Evolutionary conservation across 37 sponge, comb jelly and placozoan species (phyloP), one percentile per base, ranked within the genome.

Genomic region (Chondrilla cf. caribensis): DNA sequence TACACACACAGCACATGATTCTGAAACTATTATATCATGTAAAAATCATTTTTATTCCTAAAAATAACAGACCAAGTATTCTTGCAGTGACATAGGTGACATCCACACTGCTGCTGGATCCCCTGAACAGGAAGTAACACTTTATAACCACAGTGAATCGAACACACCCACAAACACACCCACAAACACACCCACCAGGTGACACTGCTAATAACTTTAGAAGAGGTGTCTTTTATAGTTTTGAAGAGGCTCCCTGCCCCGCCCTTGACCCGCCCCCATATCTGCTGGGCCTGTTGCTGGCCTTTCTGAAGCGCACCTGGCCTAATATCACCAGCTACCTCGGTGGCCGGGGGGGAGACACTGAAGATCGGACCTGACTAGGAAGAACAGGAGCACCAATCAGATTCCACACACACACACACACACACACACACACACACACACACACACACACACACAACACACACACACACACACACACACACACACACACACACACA

Each of bases 191-290:
- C 87, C 58, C 26, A 89, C 90, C 79, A 54, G 15, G 75, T 57
- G 60, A 89, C 90, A 31, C 67, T 78, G 21, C 55, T 25, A 5
- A 90, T 70, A 38, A 87, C 86, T 62, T 87, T 93, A 77, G 85
- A 44, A 40, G 95, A 92, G 1, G 88, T 93, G 42, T 95, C 95
- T 55, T 92, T 91, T 58, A 95, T 89, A 70, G 87, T 91, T 83
- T 87, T 92, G 71, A 95, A 78, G 31, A 95, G 78, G 32, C 65
- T 85, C 6, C 87, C 95, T 3, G 95, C 95, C 11, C 91, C 91
- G 37, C 87, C 91, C 78, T 88, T 90, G 89, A 95, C 83, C 47
- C 81, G 70, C 9, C 95, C 95, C 86, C 90, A 89, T 38, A 93
- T 26, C 41, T 83, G 79, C 38, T 91, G 91, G 24, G 91, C 86